phyloP scores from a whole-genome alignment of 2,888 invertebrate genomes.

The Meiosimyza decipiens region DNA sequence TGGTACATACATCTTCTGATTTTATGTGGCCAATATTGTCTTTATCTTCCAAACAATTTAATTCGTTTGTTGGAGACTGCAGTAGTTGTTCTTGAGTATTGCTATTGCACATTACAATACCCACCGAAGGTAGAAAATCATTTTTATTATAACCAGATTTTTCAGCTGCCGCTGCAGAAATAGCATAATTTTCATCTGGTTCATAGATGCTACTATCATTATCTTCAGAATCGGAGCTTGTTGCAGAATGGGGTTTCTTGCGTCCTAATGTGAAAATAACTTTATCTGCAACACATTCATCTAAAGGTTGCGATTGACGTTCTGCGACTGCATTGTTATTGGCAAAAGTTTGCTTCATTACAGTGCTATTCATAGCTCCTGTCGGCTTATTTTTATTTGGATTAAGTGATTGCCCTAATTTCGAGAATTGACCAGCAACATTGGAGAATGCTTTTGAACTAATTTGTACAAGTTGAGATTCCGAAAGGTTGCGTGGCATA shows the following conservation, averaged over 20 bases:
- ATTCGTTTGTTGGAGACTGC: constrained; percentile 46
- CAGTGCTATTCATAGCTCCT: constrained; percentile 20
- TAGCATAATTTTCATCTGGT: constrained; percentile 58
- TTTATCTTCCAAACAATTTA: constrained; percentile 65
- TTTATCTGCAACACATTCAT: constrained; percentile 54
- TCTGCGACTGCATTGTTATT: constrained; percentile 39
- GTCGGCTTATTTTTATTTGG: constrained; percentile 64
- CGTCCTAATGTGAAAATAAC: constrained; percentile 55
- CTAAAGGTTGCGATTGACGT: constrained; percentile 55
- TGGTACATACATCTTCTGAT: constrained; percentile 62
- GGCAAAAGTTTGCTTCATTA: neutral
- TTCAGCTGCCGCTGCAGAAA: constrained; percentile 47
- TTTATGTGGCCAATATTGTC: constrained; percentile 65
- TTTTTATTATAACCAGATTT: constrained; percentile 64
- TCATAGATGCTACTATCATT: constrained; percentile 74
- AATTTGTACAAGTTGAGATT: constrained; percentile 84
- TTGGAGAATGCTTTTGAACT: constrained; percentile 88
- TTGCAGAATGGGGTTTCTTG: constrained; percentile 56
- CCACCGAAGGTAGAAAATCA: constrained; percentile 73
- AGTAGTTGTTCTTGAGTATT: constrained; percentile 48
- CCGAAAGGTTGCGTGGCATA: constrained; percentile 83
- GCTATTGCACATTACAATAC: constrained; percentile 72
- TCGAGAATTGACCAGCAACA: constrained; percentile 88
- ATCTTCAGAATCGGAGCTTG: constrained; percentile 73
- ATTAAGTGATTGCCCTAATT: constrained; percentile 72